phyloP scores from a whole-genome alignment of 2,797 vertebrate species.

The Microctenopoma steveboyesi region DNA sequence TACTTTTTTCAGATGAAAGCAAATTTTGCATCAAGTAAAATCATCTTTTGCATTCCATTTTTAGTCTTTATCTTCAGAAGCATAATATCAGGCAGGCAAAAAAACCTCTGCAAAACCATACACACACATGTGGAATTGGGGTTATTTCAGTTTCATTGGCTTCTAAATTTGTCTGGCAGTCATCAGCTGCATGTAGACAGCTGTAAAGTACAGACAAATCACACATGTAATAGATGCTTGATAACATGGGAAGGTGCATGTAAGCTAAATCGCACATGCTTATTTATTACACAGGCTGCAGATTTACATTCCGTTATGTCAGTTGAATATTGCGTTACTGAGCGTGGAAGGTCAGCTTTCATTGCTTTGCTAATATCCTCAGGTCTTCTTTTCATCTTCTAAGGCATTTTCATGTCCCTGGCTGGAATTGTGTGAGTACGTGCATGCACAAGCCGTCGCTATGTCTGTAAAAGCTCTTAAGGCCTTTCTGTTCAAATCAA shows the following conservation, averaged over 20 bases:
- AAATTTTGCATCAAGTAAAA: constrained; percentile 1
- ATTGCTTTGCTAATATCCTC: constrained; percentile 75
- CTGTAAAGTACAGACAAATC: constrained; percentile 41
- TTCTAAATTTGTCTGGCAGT: constrained; percentile 44
- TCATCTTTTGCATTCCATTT: constrained; percentile 18
- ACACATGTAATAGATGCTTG: constrained; percentile 48
- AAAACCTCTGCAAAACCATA: background rate
- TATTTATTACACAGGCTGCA: constrained; percentile 55
- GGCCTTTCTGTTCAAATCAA: constrained; percentile 67
- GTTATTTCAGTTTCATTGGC: constrained; percentile 52
- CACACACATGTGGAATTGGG: constrained; percentile 4
- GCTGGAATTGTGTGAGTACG: constrained; percentile 18
- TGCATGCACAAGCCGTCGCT: constrained; percentile 17
- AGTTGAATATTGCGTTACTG: constrained; percentile 66
- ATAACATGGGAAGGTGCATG: constrained; percentile 57
- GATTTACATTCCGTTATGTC: constrained; percentile 69
- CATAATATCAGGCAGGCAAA: constrained; percentile 3
- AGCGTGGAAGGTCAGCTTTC: constrained; percentile 66
- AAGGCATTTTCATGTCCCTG: constrained; percentile 41
- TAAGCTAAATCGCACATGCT: constrained; percentile 55
- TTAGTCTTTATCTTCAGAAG: background rate
- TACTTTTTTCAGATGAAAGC: too few species aligned
- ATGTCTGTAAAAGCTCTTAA: constrained; percentile 41
- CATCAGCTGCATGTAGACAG: constrained; percentile 29
- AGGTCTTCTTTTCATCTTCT: constrained; percentile 66